phyloP scores from a whole-genome alignment of 2,888 invertebrate species.

The Drosophila borealis region DNA sequence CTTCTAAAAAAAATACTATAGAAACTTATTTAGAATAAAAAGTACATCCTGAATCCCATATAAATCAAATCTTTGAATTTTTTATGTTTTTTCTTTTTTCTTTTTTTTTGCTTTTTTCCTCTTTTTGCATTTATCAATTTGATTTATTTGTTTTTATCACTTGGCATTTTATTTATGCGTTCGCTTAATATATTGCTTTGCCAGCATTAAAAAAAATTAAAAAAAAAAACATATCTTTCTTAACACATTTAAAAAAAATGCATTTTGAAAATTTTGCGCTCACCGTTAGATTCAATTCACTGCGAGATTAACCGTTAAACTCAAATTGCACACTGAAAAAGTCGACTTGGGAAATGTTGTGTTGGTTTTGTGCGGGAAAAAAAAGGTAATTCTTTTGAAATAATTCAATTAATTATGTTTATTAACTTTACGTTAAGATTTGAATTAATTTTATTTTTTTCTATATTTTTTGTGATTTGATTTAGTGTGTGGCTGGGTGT shows the following conservation, averaged over 20 bases:
- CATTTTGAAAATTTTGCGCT: slow-evolving; percentile 48
- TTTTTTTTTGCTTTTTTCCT: slow-evolving; percentile 14
- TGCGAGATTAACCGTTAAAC: slow-evolving; percentile 48
- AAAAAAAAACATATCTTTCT: slow-evolving; percentile 23
- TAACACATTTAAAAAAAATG: slow-evolving; percentile 26
- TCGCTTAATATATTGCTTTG: slow-evolving; percentile 2
- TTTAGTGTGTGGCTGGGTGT: slow-evolving; percentile 2
- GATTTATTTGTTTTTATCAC: slow-evolving; percentile 32
- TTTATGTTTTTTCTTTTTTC: not conserved
- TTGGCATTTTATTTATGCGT: slow-evolving; percentile 22
- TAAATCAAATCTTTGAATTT: not conserved
- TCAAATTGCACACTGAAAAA: slow-evolving; percentile 34
- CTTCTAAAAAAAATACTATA: no score
- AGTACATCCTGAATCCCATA: no score
- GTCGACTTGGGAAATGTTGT: slow-evolving; percentile 8
- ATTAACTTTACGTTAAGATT: slow-evolving; percentile 1
- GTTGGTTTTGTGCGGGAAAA: not conserved
- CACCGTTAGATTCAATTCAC: slow-evolving; percentile 50
- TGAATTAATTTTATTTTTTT: not conserved
- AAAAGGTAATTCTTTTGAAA: no score
- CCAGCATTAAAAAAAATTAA: slow-evolving; percentile 18
- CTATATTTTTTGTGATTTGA: not conserved
- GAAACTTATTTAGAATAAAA: no score
- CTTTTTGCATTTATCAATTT: slow-evolving; percentile 20
- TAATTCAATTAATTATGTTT: not conserved